A percentile compares a stretch with the other conserved stretches of the same genome.
Conservation (phyloP, 2,113 vertebrate species). For the Scartelaos histophorus region DNA sequence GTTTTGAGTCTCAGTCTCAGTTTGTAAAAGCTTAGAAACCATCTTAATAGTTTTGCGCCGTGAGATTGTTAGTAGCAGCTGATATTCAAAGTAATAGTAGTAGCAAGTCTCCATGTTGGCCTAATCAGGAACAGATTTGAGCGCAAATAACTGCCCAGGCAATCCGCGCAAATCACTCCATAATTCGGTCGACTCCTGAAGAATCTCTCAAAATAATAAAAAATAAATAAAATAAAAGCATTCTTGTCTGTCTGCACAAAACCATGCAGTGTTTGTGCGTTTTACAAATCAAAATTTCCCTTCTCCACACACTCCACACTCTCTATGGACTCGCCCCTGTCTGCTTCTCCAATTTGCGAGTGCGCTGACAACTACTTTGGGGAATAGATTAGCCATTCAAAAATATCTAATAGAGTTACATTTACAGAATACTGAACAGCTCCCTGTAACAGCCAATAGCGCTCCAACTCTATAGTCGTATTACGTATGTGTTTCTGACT, state of each 20-base stretch:
- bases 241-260: neutral
- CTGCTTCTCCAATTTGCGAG: conserved; percentile 4
- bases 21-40: neutral
- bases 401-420: conserved; percentile 11
- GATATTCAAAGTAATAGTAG: neutral
- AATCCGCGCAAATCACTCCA: neutral
- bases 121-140: neutral
- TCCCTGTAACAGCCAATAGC: conserved; percentile 36
- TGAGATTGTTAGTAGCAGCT: neutral
- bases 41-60: neutral
- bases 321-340: neutral
- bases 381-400: conserved; percentile 4
- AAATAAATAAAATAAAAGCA: neutral
- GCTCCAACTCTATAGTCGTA: conserved; percentile 39
- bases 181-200: neutral
- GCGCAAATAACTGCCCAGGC: neutral
- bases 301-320: neutral
- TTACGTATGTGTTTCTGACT: conserved; percentile 45
- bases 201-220: neutral
- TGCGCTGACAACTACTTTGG: conserved; percentile 4
- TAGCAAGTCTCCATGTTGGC: neutral
- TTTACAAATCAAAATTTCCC: neutral
- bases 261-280: neutral
- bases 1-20: no score
- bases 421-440: conserved; percentile 9